Evolutionary conservation across 1,140 invertebrate species (phyloP).

Genomic region (Bilobella aurantiaca): DNA sequence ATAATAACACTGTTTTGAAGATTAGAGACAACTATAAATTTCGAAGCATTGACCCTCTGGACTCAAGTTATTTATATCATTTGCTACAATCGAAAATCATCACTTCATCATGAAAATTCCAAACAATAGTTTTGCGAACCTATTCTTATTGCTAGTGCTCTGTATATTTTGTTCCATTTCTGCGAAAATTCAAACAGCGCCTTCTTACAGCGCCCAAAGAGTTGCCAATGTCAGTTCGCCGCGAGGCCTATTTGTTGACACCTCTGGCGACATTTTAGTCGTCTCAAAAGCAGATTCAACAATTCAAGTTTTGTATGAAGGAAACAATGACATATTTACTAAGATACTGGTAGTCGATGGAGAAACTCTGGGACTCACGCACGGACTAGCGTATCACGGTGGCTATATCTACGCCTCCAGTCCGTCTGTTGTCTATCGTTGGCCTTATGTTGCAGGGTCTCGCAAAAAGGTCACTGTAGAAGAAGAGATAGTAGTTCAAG

Average conservation of each 20-base stretch:
- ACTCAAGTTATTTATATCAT: too few species aligned
- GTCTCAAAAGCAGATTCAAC: not conserved
- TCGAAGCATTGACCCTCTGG: too few species aligned
- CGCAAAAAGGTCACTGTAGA: not conserved
- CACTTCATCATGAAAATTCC: too few species aligned
- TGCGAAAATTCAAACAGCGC: not conserved
- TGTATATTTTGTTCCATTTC: too few species aligned
- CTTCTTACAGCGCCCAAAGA: not conserved
- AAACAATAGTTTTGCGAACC: too few species aligned
- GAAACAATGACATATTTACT: not conserved
- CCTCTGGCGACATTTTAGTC: slow-evolving; percentile 12
- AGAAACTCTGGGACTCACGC: not conserved
- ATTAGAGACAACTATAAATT: too few species aligned
- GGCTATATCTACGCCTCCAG: slow-evolving; percentile 15
- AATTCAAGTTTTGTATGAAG: not conserved
- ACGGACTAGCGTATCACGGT: slow-evolving; percentile 1
- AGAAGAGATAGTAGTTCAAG: not conserved
- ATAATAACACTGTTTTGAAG: too few species aligned
- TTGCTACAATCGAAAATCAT: too few species aligned
- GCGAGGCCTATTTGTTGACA: not conserved
- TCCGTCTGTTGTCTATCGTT: slow-evolving; percentile 15
- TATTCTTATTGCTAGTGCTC: too few species aligned
- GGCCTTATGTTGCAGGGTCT: slow-evolving; percentile 14
- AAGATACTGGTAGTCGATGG: not conserved
- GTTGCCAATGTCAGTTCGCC: not conserved